Percentiles rank a stretch among this genome's conserved stretches.
phyloP scores from a whole-genome alignment of 2,888 invertebrate species.

The Xylota sylvarum region DNA sequence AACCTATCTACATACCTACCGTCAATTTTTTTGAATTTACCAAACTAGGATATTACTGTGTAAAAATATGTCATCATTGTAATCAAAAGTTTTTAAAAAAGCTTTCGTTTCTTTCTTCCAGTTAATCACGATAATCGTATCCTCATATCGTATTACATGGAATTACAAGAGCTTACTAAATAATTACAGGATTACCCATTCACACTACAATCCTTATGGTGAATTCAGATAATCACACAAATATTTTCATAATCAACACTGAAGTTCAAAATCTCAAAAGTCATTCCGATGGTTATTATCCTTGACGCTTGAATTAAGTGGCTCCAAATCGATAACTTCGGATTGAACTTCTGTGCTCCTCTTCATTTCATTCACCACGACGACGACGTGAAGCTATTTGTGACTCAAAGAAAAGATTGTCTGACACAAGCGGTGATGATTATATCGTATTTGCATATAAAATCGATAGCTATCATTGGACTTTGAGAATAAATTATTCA shows the following conservation, averaged over 20 bases:
- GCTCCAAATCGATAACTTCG: slow-evolving; percentile 34
- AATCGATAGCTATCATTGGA: slow-evolving; percentile 31
- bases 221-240: slow-evolving; percentile 6
- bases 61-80: too few relatives aligned
- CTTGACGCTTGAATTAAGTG: slow-evolving; percentile 36
- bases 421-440: slow-evolving; percentile 22
- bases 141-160: background rate
- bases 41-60: too few relatives aligned
- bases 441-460: slow-evolving; percentile 38
- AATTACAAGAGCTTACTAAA: background rate
- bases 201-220: background rate
- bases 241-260: slow-evolving; percentile 45
- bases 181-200: slow-evolving; percentile 4
- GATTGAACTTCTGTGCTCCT: slow-evolving; percentile 2
- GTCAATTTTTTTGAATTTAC: too few relatives aligned
- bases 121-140: too few relatives aligned
- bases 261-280: slow-evolving; percentile 23
- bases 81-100: too few relatives aligned
- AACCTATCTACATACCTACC: too few relatives aligned
- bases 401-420: background rate
- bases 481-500: slow-evolving; percentile 40
- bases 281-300: slow-evolving; percentile 18
- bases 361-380: background rate
- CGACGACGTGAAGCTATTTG: background rate
- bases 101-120: too few relatives aligned